Evolutionary conservation across 2,888 invertebrate genomes (phyloP).

Genomic region (Pristionchus exspectatus): DNA sequence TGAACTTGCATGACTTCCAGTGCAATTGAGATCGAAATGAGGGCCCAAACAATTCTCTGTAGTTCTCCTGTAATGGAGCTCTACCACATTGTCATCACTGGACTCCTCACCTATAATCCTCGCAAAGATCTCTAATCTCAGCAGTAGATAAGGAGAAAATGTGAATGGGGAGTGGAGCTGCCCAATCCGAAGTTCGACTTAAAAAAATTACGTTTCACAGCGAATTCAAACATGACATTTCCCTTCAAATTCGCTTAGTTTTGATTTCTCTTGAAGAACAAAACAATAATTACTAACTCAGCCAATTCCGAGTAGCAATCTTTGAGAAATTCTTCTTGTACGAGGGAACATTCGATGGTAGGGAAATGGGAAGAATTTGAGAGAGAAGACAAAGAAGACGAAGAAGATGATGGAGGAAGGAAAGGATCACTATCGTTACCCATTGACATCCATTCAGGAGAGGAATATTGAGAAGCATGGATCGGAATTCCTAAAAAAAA

Average conservation of each 20-base stretch:
- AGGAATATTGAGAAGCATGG: conserved; percentile 20
- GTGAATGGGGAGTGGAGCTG: conserved; percentile 43
- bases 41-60: conserved; percentile 48
- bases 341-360: conserved; percentile 21
- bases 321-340: conserved; percentile 38
- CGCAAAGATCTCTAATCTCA: conserved; percentile 48
- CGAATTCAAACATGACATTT: background rate
- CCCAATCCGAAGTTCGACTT: conserved; percentile 51
- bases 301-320: conserved; percentile 46
- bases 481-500: background rate
- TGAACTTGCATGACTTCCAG: conserved; percentile 14
- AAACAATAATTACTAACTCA: background rate
- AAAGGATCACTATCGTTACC: background rate
- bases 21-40: conserved; percentile 51
- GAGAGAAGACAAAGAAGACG: background rate
- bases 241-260: background rate
- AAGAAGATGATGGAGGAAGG: background rate
- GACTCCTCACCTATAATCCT: conserved; percentile 24
- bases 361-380: background rate
- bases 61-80: background rate
- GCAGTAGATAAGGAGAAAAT: conserved; percentile 31
- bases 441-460: background rate
- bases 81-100: background rate
- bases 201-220: background rate
- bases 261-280: background rate